Evolutionary conservation across 2,888 invertebrate species (phyloP), one percentile per base, ranked within the genome.

Genomic region (Lapara coniferarum): DNA sequence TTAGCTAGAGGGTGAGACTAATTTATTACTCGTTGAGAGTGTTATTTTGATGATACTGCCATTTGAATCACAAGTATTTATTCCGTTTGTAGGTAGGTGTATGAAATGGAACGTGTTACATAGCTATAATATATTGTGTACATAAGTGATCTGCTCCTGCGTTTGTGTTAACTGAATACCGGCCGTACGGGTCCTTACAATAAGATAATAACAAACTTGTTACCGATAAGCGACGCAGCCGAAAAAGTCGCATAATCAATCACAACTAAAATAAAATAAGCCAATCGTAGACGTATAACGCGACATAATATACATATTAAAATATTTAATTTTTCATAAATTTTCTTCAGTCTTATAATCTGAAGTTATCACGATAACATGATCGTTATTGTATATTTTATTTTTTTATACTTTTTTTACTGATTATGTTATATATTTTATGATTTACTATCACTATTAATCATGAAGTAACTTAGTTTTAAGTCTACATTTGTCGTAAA

Each of bases 41-140:
- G 58, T 37, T 52, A 70, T 67, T 66, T 68, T 49, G 37, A 63
- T 63, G 44, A 69, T 69, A 63, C 59, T 63, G 59, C 53, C 59
- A 63, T 66, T 72, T 71, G 70, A 74, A 71, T 72, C 73, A 69
- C 75, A 72, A 73, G 63, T 71, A 71, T 72, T 71, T 70, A 70
- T 73, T 70, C 51, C 69, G 71, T 68, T 70, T 71, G 57, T 71
- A 72, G 68, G 19, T 73, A 77, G 72, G 70, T 73, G 76, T 73
- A 78, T 75, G 74, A 76, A 79, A 79, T 77, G 73, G 76, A 75
- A 71, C 69, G 73, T 77, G 78, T 77, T 78, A 78, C 74, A 76
- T 79, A 78, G 74, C 73, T 76, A 77, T 72, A 73, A 73, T 75
- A 71, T 74, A 72, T 78, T 71, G 74, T 76, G 75, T 73, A 74